Evolutionary conservation across 1,140 invertebrate genomes (phyloP).

Genomic region (Polyergus mexicanus): DNA sequence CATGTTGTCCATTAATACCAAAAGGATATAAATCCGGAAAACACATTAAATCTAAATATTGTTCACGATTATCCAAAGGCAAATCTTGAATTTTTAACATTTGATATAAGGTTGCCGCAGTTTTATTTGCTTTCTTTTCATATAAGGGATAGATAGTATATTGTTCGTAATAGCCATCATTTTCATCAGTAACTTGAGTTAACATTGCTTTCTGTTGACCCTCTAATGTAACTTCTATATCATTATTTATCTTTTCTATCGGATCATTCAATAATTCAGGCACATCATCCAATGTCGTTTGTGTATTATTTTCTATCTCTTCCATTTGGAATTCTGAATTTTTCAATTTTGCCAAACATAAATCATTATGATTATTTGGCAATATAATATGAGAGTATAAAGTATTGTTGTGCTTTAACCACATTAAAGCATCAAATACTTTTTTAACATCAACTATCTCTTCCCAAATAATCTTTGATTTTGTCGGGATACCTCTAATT

Average conservation of each 20-base stretch:
- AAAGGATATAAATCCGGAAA: slow-evolving; percentile 13
- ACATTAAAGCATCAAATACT: slow-evolving; percentile 58
- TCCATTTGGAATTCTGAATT: not conserved
- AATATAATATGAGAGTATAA: slow-evolving; percentile 72
- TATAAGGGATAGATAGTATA: not conserved
- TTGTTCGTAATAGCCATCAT: not conserved
- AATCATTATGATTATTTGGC: slow-evolving; percentile 39
- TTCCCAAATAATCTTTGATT: slow-evolving; percentile 69
- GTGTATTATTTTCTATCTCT: not conserved
- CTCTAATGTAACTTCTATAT: not conserved
- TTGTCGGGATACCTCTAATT: slow-evolving; percentile 67
- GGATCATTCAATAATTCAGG: no score
- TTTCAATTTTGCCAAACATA: not conserved
- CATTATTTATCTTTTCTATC: no score
- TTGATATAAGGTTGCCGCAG: not conserved
- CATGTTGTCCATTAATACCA: not conserved
- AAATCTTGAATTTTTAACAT: not conserved
- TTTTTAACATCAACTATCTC: slow-evolving; percentile 59
- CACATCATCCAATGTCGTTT: not conserved
- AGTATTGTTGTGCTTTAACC: slow-evolving; percentile 66
- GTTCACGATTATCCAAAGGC: not conserved
- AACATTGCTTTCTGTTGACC: not conserved
- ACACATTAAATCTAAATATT: slow-evolving; percentile 12
- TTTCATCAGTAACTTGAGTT: not conserved
- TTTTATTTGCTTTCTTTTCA: not conserved